Percentiles rank a stretch among this genome's conserved stretches.
phyloP scores from a whole-genome alignment of 2,888 invertebrate species.

The Capitulum mitella region DNA sequence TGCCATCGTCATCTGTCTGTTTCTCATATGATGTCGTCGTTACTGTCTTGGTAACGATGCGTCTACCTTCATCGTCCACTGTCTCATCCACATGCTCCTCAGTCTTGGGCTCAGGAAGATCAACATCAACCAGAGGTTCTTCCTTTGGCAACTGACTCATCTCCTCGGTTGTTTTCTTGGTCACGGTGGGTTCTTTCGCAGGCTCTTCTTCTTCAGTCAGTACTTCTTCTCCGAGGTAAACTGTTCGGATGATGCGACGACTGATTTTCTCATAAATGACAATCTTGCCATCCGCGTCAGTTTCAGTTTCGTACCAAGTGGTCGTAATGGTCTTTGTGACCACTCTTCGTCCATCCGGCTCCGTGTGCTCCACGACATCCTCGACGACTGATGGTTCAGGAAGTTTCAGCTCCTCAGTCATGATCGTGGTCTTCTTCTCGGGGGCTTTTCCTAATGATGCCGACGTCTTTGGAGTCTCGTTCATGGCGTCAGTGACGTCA shows the following conservation, averaged over 20 bases:
- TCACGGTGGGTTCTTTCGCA: not conserved
- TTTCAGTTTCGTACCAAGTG: not conserved
- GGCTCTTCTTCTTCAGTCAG: not conserved
- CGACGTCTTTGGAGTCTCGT: too few relatives aligned
- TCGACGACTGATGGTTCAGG: not conserved
- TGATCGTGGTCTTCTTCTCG: not conserved
- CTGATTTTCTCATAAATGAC: not conserved
- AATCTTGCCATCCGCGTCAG: not conserved
- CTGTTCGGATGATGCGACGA: not conserved
- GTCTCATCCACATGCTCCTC: not conserved
- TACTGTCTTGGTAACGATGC: not conserved
- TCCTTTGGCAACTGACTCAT: not conserved
- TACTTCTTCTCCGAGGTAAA: not conserved
- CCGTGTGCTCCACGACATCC: not conserved
- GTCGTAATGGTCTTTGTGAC: not conserved
- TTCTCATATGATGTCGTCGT: not conserved
- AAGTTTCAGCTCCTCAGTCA: not conserved
- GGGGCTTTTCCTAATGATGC: too few relatives aligned
- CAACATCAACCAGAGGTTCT: not conserved
- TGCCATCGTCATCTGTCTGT: not conserved
- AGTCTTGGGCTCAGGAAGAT: not conserved
- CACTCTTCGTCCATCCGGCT: not conserved
- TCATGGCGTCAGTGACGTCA: not conserved
- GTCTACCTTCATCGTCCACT: not conserved
- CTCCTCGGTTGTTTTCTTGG: not conserved